A percentile compares a stretch with the other conserved stretches of the same genome.
phyloP scores from a whole-genome alignment of 2,888 invertebrate genomes.

The Didymodactylos carnosus region DNA sequence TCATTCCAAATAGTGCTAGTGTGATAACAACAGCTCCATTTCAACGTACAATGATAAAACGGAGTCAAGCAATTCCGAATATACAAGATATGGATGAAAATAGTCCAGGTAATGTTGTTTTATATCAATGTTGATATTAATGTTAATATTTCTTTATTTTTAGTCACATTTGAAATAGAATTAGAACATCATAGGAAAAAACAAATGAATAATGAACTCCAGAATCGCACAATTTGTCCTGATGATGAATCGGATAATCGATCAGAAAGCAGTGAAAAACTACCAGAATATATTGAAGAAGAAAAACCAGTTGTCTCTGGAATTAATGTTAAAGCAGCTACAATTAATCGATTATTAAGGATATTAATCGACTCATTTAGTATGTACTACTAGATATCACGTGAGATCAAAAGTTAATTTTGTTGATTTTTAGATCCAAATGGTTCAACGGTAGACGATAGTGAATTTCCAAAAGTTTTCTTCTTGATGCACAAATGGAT shows the following conservation, averaged over 20 bases:
- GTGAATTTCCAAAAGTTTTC: slow-evolving; percentile 11
- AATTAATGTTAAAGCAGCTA: slow-evolving; percentile 1
- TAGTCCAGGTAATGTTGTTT: slow-evolving; percentile 10
- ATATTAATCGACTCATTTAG: slow-evolving; percentile 12
- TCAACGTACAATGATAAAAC: background rate
- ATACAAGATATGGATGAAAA: slow-evolving; percentile 8
- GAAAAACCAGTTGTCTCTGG: slow-evolving; percentile 2
- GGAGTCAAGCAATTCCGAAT: slow-evolving; percentile 6
- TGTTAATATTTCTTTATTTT: no score
- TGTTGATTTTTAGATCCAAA: background rate
- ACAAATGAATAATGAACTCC: background rate
- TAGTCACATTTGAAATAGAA: background rate
- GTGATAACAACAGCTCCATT: no score
- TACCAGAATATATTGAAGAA: slow-evolving; percentile 3
- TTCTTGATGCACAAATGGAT: slow-evolving; percentile 34
- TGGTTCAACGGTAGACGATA: background rate
- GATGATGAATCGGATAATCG: background rate
- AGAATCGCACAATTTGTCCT: background rate
- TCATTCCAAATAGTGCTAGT: no score
- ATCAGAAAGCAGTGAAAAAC: background rate
- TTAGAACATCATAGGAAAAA: background rate
- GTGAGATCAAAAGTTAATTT: background rate
- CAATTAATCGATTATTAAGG: slow-evolving; percentile 5
- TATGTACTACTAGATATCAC: background rate
- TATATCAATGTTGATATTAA: no score